A percentile compares a stretch with the other conserved stretches of the same genome.
These are phyloP conservation scores for Hyles lineata DNA, from an alignment of 2,888 invertebrate species.

Conservation along the genomic window DNA sequence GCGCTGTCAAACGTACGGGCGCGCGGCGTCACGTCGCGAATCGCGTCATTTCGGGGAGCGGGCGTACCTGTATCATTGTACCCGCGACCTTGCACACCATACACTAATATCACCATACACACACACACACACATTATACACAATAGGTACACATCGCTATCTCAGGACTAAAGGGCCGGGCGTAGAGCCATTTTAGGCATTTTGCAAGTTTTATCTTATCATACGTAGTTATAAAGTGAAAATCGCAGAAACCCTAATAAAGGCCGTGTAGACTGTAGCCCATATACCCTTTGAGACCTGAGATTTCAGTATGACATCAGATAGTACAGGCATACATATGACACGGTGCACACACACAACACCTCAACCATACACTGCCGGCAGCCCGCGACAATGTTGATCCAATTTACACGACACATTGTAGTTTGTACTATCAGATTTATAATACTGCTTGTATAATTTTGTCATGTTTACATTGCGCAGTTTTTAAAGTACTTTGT, in stretches of 20 bases:
- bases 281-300: too few relatives aligned
- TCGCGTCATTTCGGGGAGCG: background rate
- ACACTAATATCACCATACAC: background rate
- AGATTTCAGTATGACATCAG: too few relatives aligned
- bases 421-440: background rate
- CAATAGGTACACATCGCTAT: too few relatives aligned
- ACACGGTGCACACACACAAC: background rate
- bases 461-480: background rate
- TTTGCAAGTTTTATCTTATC: too few relatives aligned
- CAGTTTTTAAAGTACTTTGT: background rate
- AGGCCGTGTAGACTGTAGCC: too few relatives aligned
- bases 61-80: background rate
- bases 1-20: background rate
- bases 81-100: slow-evolving; percentile 5
- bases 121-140: background rate
- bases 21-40: too few relatives aligned
- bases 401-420: background rate
- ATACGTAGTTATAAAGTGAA: too few relatives aligned
- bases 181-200: too few relatives aligned
- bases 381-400: background rate
- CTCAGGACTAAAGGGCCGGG: too few relatives aligned
- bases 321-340: too few relatives aligned
- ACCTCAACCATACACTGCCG: slow-evolving; percentile 4
- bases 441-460: background rate
- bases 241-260: too few relatives aligned